Conservation (phyloP, 92 coral and sea anemone genomes). For the Porites lobata region DNA sequence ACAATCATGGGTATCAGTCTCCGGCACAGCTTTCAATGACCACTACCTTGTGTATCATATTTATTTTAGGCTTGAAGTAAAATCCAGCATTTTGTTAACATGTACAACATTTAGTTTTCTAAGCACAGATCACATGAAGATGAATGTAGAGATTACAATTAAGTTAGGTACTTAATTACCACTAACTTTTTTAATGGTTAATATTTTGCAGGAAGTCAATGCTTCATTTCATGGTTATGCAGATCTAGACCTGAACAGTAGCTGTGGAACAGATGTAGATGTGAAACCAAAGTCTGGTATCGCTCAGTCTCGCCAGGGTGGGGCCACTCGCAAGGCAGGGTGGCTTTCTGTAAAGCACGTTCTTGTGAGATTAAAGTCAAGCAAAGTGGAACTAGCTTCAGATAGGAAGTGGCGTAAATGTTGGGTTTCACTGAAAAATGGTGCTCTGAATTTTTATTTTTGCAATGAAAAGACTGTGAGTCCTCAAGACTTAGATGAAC, state of each 20-base stretch:
- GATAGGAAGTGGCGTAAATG: conserved; percentile 96
- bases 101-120: too few species aligned
- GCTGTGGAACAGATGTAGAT: conserved; percentile 81
- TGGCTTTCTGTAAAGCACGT: conserved; percentile 97
- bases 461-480: conserved; percentile 98
- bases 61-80: too few species aligned
- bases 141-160: too few species aligned
- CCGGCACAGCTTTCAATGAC: too few species aligned
- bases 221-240: conserved; percentile 79
- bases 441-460: conserved; percentile 89
- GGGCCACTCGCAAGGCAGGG: conserved; percentile 97
- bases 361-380: conserved; percentile 83
- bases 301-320: conserved; percentile 94
- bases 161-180: neutral
- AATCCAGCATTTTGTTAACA: too few species aligned
- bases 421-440: conserved; percentile 93
- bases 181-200: neutral
- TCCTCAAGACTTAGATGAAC: conserved; percentile 90
- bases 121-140: too few species aligned
- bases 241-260: conserved; percentile 78
- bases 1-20: too few species aligned
- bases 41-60: too few species aligned
- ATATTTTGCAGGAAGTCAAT: conserved; percentile 62
- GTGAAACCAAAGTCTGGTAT: conserved; percentile 89
- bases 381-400: conserved; percentile 86